Percentiles rank a stretch among this genome's conserved stretches.
Conservation (phyloP, 2,888 invertebrate species). For the Heliconius hortense region DNA sequence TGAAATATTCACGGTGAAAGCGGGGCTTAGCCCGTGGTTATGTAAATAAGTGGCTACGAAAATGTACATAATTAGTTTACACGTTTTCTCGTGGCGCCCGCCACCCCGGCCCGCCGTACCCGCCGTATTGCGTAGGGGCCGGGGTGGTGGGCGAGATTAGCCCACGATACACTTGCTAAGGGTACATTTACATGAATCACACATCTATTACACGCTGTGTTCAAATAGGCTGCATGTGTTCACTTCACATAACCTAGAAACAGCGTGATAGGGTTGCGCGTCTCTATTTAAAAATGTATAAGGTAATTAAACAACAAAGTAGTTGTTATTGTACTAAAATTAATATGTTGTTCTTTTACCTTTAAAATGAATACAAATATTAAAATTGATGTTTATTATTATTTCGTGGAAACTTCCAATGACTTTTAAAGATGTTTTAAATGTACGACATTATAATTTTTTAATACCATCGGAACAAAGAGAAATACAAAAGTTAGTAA, state of each 20-base stretch:
- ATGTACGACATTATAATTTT: background rate
- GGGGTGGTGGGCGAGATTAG: conserved; percentile 61
- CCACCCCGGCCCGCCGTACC: conserved; percentile 58
- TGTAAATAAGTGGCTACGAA: conserved; percentile 82
- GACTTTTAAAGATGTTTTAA: conserved; percentile 2
- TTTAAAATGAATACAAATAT: conserved; percentile 25
- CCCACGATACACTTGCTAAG: conserved; percentile 75
- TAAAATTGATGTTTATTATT: background rate
- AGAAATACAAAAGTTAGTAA: conserved; percentile 1
- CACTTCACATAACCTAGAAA: conserved; percentile 72
- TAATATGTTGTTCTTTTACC: background rate
- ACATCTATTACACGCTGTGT: conserved; percentile 71
- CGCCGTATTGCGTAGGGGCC: conserved; percentile 63
- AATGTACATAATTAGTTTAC: conserved; percentile 83
- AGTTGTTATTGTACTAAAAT: conserved; percentile 16
- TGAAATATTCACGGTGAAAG: conserved; percentile 83
- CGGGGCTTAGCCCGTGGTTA: conserved; percentile 77
- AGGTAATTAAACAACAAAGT: conserved; percentile 44
- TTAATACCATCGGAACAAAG: background rate
- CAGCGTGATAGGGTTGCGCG: conserved; percentile 64
- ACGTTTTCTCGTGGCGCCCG: conserved; percentile 73
- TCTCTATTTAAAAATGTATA: conserved; percentile 56
- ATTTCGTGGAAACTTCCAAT: conserved; percentile 1
- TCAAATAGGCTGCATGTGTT: conserved; percentile 72
- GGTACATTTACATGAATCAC: conserved; percentile 80